Conservation (phyloP, 2,797 vertebrate genomes). For the Sebastes nivosus region DNA sequence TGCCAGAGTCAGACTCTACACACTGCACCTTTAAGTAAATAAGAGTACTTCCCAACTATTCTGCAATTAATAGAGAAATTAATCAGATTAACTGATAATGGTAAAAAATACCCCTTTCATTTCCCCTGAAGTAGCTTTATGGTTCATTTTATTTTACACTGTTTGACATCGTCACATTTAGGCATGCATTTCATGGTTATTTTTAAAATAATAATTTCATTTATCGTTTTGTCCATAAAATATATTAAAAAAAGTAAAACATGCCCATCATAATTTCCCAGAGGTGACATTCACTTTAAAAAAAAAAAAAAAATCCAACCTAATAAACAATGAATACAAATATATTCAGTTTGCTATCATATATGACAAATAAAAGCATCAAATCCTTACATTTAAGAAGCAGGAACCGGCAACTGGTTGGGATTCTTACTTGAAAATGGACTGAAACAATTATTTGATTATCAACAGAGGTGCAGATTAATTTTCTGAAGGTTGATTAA, state of each 20-base stretch:
- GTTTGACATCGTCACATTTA: background rate
- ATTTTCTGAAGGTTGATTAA: background rate
- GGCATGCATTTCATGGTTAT: background rate
- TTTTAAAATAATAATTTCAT: background rate
- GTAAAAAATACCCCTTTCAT: background rate
- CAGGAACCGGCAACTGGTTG: fast-evolving
- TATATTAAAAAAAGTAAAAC: too few species aligned
- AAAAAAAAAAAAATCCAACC: background rate
- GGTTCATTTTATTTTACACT: background rate
- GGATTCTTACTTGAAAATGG: background rate
- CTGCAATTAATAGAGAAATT: background rate
- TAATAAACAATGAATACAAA: background rate
- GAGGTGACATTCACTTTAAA: too few species aligned
- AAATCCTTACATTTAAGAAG: background rate
- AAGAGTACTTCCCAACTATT: background rate
- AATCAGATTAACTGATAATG: background rate
- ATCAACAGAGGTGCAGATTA: background rate
- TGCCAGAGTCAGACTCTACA: too few species aligned
- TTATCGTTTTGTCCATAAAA: too few species aligned
- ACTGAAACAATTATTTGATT: background rate
- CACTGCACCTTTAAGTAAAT: background rate
- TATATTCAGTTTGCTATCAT: background rate
- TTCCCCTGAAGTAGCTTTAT: background rate
- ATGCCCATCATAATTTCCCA: too few species aligned
- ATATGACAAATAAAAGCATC: background rate